Percentiles rank a stretch among this genome's conserved stretches.
Conservation (phyloP, 2,888 invertebrate species). For the Diplazon laetatorius region DNA sequence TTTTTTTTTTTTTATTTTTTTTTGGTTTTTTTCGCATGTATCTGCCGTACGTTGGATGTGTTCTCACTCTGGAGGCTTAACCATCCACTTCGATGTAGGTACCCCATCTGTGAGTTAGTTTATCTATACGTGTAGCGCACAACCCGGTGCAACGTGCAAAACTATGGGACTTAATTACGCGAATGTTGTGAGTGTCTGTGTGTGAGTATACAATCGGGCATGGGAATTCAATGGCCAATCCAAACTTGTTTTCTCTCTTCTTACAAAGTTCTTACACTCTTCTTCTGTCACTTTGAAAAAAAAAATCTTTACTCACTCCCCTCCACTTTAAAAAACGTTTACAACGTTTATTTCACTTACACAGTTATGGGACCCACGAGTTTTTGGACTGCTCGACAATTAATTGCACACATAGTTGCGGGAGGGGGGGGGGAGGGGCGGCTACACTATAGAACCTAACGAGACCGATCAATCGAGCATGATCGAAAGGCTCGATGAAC, state of each 20-base stretch:
- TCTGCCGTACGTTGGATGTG: slow-evolving; percentile 40
- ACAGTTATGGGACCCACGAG: too few species aligned
- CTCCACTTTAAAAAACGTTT: too few species aligned
- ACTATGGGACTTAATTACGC: slow-evolving; percentile 81
- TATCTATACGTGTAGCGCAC: too few species aligned
- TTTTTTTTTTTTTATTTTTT: slow-evolving; percentile 28
- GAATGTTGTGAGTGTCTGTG: slow-evolving; percentile 74
- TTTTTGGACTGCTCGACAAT: too few species aligned
- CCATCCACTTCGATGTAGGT: slow-evolving; percentile 56
- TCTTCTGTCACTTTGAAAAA: slow-evolving; percentile 34
- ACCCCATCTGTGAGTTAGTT: slow-evolving; percentile 39
- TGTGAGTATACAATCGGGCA: slow-evolving; percentile 49
- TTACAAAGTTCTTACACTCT: too few species aligned
- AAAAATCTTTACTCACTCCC: too few species aligned
- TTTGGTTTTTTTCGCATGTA: slow-evolving; percentile 44
- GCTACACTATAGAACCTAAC: too few species aligned
- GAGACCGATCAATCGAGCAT: too few species aligned
- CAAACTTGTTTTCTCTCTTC: slow-evolving; percentile 55
- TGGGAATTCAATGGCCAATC: slow-evolving; percentile 40
- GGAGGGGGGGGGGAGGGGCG: too few species aligned
- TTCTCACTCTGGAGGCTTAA: slow-evolving; percentile 54
- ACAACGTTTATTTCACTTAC: too few species aligned
- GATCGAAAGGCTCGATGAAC: too few species aligned
- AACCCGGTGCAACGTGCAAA: slow-evolving; percentile 71
- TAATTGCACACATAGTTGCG: too few species aligned